A percentile compares a stretch with the other conserved stretches of the same genome.
phyloP scores from a whole-genome alignment of 2,113 vertebrate species.

The Lamprologus tigripictilis region DNA sequence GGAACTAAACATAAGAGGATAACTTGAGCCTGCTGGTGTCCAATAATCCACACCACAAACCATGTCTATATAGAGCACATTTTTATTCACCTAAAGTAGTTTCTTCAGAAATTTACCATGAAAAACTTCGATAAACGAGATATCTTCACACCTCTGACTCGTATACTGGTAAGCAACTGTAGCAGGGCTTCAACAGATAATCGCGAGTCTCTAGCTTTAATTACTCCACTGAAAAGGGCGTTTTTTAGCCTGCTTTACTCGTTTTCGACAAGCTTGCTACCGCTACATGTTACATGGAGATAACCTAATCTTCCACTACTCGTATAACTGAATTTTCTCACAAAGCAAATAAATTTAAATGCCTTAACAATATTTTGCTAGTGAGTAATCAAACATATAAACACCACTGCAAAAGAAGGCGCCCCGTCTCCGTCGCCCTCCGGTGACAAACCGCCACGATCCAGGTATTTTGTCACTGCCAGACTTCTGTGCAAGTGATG shows the following conservation, averaged over 20 bases:
- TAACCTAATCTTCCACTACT: background rate
- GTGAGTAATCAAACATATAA: background rate
- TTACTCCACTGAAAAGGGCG: background rate
- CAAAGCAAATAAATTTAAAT: background rate
- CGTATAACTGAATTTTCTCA: background rate
- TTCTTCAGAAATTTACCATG: background rate
- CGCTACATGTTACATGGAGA: background rate
- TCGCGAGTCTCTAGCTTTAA: background rate
- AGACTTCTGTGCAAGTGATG: background rate
- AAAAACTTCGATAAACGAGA: background rate
- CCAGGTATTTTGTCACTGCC: slow-evolving; percentile 22
- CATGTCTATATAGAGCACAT: background rate
- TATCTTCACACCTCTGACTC: background rate
- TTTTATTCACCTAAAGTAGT: background rate
- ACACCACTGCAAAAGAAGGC: background rate
- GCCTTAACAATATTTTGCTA: background rate
- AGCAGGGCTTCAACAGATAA: background rate
- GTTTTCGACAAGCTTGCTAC: background rate
- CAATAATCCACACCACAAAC: background rate
- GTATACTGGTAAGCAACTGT: background rate
- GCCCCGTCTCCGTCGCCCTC: background rate
- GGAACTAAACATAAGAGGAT: background rate
- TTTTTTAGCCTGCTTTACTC: background rate
- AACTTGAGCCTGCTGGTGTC: background rate
- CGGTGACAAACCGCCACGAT: slow-evolving; percentile 1